Percentiles rank a stretch among this genome's conserved stretches.
These are phyloP conservation scores for Epinephelus moara DNA, from an alignment of 2,113 vertebrate genomes.

Conservation along the genomic window DNA sequence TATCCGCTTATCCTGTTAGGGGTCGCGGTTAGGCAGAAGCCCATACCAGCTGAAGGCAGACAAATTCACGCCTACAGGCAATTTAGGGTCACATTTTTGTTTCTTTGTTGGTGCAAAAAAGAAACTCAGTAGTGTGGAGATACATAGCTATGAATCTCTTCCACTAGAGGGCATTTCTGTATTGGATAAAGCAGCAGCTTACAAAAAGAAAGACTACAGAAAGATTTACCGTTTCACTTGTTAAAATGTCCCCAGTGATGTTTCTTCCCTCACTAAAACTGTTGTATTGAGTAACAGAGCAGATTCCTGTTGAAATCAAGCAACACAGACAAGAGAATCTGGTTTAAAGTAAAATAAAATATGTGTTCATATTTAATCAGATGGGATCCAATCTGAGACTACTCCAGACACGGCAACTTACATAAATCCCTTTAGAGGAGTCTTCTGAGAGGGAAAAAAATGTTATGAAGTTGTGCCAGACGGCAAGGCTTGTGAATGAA, in stretches of 20 bases:
- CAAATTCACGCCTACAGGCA: no score
- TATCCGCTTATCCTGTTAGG: no score
- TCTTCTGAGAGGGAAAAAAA: neutral
- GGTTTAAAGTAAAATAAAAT: constrained; percentile 17
- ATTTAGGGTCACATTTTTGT: no score
- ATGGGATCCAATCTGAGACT: constrained; percentile 14
- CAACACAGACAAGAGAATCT: constrained; percentile 7
- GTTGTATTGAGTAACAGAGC: neutral
- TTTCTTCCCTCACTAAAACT: neutral
- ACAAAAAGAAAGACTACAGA: neutral
- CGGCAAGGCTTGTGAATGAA: constrained; percentile 6
- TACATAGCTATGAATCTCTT: neutral
- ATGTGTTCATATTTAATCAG: constrained; percentile 48
- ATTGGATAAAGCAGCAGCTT: neutral
- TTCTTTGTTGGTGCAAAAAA: neutral
- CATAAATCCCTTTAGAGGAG: constrained; percentile 26
- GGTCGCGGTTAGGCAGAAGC: no score
- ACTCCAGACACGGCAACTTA: neutral
- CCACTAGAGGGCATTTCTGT: constrained; percentile 43
- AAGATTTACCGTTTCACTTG: neutral
- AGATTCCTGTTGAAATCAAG: neutral
- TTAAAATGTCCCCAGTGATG: neutral
- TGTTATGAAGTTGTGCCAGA: constrained; percentile 20
- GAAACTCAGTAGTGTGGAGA: neutral
- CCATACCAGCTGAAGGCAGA: no score